phyloP scores from a whole-genome alignment of 2,888 invertebrate species.

The Orthosia cruda region DNA sequence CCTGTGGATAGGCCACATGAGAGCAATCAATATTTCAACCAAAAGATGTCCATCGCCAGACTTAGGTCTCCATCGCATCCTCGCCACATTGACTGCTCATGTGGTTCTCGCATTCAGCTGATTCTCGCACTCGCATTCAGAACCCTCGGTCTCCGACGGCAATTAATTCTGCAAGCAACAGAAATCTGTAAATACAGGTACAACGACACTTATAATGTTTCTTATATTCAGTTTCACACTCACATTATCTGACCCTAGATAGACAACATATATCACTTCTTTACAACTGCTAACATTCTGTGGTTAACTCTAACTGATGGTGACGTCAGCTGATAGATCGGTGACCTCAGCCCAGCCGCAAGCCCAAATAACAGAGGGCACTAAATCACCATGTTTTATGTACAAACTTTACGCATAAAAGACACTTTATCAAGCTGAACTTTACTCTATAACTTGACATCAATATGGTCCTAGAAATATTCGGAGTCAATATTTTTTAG shows the following conservation, averaged over 20 bases:
- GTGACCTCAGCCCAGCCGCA: slow-evolving; percentile 38
- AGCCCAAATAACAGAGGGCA: slow-evolving; percentile 55
- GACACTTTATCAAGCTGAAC: slow-evolving; percentile 73
- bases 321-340: slow-evolving; percentile 32
- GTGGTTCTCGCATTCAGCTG: too few species aligned
- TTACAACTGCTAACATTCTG: slow-evolving; percentile 17
- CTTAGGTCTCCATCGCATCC: too few species aligned
- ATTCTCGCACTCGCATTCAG: not conserved
- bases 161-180: not conserved
- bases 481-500: slow-evolving; percentile 35
- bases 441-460: slow-evolving; percentile 68
- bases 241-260: too few species aligned
- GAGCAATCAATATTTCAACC: too few species aligned
- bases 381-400: slow-evolving; percentile 77
- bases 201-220: not conserved
- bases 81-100: too few species aligned
- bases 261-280: slow-evolving; percentile 23
- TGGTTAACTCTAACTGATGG: slow-evolving; percentile 23
- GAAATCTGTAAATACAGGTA: not conserved
- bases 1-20: too few species aligned
- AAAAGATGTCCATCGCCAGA: too few species aligned
- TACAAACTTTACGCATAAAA: slow-evolving; percentile 74
- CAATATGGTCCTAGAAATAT: slow-evolving; percentile 66
- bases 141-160: not conserved
- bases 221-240: not conserved